Conservation (phyloP, 2,888 invertebrate species). For the Brachypalpus laphriformis region DNA sequence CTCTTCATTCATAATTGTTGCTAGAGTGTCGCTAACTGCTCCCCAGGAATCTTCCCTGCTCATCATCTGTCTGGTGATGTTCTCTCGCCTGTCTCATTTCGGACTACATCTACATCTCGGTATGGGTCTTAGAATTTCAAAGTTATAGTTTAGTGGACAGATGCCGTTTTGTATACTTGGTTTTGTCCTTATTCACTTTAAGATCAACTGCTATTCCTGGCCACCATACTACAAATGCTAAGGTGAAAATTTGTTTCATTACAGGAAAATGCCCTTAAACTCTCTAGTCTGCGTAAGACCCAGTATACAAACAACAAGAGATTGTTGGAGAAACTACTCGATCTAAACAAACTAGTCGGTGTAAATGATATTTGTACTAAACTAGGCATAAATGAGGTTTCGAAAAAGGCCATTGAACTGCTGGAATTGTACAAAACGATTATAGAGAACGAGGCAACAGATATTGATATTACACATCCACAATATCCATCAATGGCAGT, state of each 20-base stretch:
- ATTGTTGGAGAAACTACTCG: slow-evolving; percentile 85
- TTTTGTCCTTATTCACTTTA: no score
- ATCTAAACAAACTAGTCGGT: slow-evolving; percentile 84
- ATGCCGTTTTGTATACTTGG: no score
- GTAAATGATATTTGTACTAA: slow-evolving; percentile 85
- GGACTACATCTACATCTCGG: no score
- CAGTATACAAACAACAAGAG: slow-evolving; percentile 85
- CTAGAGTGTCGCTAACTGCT: no score
- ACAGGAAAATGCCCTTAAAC: slow-evolving; percentile 85
- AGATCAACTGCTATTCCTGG: no score
- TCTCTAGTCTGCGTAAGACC: slow-evolving; percentile 85
- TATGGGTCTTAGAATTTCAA: no score
- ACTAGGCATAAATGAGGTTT: slow-evolving; percentile 83
- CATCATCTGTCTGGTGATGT: no score
- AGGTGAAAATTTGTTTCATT: slow-evolving; percentile 66
- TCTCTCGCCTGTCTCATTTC: no score
- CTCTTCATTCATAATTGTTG: no score
- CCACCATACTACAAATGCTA: no score
- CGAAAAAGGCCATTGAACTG: slow-evolving; percentile 84
- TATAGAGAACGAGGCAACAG: slow-evolving; percentile 80
- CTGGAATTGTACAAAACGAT: slow-evolving; percentile 83
- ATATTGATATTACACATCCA: slow-evolving; percentile 85
- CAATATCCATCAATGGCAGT: slow-evolving; percentile 87
- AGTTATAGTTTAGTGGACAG: no score
- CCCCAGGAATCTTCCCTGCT: no score